Conservation (phyloP, 2,113 vertebrate genomes). For the Brachyhypopomus occidentalis region DNA sequence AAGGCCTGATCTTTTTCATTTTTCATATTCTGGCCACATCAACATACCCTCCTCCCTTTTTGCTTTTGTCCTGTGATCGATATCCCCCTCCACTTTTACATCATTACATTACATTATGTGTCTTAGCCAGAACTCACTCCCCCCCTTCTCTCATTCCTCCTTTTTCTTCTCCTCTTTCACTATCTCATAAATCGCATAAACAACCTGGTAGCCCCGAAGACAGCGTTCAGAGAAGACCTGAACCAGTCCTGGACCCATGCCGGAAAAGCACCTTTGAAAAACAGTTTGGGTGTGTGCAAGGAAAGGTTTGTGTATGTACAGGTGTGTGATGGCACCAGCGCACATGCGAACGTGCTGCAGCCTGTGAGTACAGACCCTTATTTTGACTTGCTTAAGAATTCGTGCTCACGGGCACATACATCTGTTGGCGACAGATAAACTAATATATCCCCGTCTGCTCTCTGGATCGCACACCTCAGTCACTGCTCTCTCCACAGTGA, state of each 20-base stretch:
- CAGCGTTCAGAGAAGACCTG: background rate
- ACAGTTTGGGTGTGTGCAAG: background rate
- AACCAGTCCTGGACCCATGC: background rate
- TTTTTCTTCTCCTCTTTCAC: background rate
- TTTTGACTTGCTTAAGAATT: background rate
- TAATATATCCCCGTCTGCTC: slow-evolving; percentile 6
- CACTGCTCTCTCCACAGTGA: slow-evolving; percentile 7
- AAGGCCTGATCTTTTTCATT: background rate
- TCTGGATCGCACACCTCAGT: background rate
- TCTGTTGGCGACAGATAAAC: background rate
- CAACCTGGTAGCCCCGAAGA: background rate
- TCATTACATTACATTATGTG: background rate
- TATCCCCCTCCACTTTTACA: background rate
- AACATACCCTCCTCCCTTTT: background rate
- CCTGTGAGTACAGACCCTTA: background rate
- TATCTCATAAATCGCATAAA: background rate
- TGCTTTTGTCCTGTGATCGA: background rate
- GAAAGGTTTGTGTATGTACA: background rate
- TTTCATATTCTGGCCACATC: too few relatives aligned
- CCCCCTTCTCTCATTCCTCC: background rate
- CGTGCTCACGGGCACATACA: background rate
- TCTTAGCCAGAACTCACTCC: background rate
- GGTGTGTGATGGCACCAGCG: background rate
- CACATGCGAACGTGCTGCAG: background rate
- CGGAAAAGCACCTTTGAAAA: background rate